A percentile compares a stretch with the other conserved stretches of the same genome.
Conservation (phyloP, 2,888 invertebrate genomes). For the Beris chalybata region DNA sequence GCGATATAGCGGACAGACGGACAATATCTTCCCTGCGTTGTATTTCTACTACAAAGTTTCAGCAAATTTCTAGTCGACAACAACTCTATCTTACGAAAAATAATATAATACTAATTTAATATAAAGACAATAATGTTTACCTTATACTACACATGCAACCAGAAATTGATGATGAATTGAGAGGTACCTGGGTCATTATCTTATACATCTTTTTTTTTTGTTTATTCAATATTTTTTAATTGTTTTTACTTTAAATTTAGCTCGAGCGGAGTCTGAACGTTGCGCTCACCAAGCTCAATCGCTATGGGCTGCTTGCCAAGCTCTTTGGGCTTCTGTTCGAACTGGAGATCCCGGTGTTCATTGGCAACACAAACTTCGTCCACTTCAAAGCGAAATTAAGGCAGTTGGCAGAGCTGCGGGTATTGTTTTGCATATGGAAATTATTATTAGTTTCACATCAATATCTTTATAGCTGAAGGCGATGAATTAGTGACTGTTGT, state of each 20-base stretch:
- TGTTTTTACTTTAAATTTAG: conserved; percentile 53
- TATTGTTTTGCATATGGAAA: conserved; percentile 47
- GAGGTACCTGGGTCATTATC: conserved; percentile 48
- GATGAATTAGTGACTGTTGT: conserved; percentile 82
- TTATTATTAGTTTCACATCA: background rate
- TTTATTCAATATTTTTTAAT: background rate
- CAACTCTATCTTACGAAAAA: too few relatives aligned
- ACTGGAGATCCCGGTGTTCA: conserved; percentile 62
- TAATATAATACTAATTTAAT: too few relatives aligned
- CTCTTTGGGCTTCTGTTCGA: conserved; percentile 76
- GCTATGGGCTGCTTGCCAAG: conserved; percentile 92
- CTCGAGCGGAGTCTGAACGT: conserved; percentile 71
- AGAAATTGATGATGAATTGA: conserved; percentile 55
- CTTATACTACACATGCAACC: conserved; percentile 31
- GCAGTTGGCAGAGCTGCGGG: conserved; percentile 77
- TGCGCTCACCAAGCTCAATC: conserved; percentile 80
- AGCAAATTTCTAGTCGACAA: too few relatives aligned
- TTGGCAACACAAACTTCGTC: conserved; percentile 63
- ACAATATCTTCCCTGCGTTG: too few relatives aligned
- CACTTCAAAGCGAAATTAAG: conserved; percentile 68
- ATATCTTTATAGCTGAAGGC: conserved; percentile 60
- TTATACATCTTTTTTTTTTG: conserved; percentile 4
- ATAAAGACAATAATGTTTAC: background rate
- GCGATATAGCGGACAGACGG: too few relatives aligned
- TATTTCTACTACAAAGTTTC: too few relatives aligned